Conservation (phyloP, 2,797 vertebrate species). For the Paratrypauchen microcephalus region DNA sequence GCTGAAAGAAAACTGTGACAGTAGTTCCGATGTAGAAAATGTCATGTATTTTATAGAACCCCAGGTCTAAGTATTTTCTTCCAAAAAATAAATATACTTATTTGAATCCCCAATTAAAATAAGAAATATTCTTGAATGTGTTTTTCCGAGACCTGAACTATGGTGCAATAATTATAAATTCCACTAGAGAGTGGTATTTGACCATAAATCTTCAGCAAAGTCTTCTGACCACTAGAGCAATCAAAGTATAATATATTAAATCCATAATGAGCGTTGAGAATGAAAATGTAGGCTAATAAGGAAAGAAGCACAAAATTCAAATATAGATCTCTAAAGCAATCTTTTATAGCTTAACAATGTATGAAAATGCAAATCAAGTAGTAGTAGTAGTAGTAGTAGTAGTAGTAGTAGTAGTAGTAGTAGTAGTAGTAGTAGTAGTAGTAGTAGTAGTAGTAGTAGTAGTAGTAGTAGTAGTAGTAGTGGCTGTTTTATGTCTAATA, state of each 20-base stretch:
- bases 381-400: too few species aligned
- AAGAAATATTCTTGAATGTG: neutral
- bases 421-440: too few species aligned
- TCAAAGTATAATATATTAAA: too few species aligned
- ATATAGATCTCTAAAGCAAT: too few species aligned
- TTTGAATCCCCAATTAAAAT: neutral
- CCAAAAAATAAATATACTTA: too few species aligned
- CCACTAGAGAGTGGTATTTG: neutral
- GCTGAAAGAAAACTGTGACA: constrained; percentile 31
- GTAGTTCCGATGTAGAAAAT: constrained; percentile 31
- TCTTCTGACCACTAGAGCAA: neutral
- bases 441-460: too few species aligned
- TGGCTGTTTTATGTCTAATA: neutral
- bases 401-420: too few species aligned
- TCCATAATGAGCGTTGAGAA: too few species aligned
- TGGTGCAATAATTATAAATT: neutral
- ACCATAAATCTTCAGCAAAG: neutral
- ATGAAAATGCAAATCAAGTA: too few species aligned
- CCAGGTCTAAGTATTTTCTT: neutral
- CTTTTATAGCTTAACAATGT: neutral
- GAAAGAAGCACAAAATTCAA: too few species aligned
- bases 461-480: too few species aligned
- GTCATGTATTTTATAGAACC: neutral
- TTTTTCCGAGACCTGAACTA: neutral
- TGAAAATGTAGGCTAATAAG: too few species aligned